Percentiles rank a stretch among this genome's conserved stretches.
These are phyloP conservation scores for Trachelus troglodyta DNA, from an alignment of 2,888 invertebrate species.

Conservation along the genomic window DNA sequence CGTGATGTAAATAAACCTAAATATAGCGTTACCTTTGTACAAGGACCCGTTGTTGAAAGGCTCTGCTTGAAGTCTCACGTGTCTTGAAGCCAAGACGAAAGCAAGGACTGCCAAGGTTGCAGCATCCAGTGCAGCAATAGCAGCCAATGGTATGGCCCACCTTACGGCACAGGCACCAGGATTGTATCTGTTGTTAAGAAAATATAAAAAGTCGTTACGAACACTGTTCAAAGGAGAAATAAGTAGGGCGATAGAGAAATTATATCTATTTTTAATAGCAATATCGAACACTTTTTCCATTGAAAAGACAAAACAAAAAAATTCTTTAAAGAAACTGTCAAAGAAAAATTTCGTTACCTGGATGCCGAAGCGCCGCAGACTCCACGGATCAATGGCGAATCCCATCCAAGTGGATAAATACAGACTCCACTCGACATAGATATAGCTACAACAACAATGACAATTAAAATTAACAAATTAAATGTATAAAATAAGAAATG, in stretches of 20 bases:
- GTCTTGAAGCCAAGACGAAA: conserved; percentile 91
- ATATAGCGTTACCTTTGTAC: conserved; percentile 70
- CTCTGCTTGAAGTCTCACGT: conserved; percentile 86
- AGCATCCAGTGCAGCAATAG: conserved; percentile 89
- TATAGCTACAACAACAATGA: conserved; percentile 73
- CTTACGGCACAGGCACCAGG: conserved; percentile 88
- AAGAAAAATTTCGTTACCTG: conserved; percentile 68
- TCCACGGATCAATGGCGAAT: conserved; percentile 81
- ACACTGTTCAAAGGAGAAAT: not conserved
- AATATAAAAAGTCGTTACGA: not conserved
- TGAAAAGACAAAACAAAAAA: not conserved
- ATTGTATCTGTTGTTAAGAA: conserved; percentile 58
- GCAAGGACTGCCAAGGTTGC: conserved; percentile 88
- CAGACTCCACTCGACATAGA: conserved; percentile 90
- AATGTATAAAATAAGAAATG: not conserved
- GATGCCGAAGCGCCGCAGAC: conserved; percentile 88
- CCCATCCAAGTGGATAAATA: conserved; percentile 93
- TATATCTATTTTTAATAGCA: conserved; percentile 65
- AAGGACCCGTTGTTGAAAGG: conserved; percentile 75
- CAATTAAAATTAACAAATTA: conserved; percentile 19
- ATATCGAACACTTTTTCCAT: not conserved
- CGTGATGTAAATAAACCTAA: not conserved
- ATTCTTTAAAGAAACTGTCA: not conserved
- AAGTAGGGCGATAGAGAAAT: conserved; percentile 60
- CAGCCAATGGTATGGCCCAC: conserved; percentile 94